These are phyloP conservation scores for Zoroaster sp. DNA, from an alignment of 53 echinoderm and acorn worm species.

Conservation along the genomic window DNA sequence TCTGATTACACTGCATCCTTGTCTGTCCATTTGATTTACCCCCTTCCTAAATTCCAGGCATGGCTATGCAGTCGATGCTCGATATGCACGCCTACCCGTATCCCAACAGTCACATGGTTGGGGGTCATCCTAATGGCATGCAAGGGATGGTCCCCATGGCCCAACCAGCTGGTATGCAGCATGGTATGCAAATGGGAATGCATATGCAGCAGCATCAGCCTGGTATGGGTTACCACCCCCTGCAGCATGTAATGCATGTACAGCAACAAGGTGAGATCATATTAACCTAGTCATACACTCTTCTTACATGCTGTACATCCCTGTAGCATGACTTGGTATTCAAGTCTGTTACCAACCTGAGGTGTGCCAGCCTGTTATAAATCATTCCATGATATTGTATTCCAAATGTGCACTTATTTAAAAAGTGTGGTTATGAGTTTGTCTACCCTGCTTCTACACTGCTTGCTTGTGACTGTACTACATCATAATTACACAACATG, in stretches of 20 bases:
- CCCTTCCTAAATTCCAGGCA: slow-evolving; percentile 23
- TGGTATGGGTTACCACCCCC: slow-evolving; percentile 41
- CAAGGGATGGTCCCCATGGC: slow-evolving; percentile 18
- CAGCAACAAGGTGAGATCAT: slow-evolving; percentile 45
- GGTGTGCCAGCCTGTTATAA: too few relatives aligned
- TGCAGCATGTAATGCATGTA: slow-evolving; percentile 49
- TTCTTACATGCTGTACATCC: neutral
- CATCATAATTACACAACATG: too few relatives aligned
- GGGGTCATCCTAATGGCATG: slow-evolving; percentile 55
- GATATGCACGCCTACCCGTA: slow-evolving; percentile 50
- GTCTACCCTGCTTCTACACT: too few relatives aligned
- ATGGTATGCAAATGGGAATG: slow-evolving; percentile 69
- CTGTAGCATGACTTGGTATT: neutral
- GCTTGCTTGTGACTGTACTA: too few relatives aligned
- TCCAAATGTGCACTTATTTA: too few relatives aligned
- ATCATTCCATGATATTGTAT: too few relatives aligned
- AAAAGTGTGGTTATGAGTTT: too few relatives aligned
- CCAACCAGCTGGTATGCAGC: slow-evolving; percentile 48
- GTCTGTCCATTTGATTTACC: neutral
- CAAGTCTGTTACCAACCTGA: too few relatives aligned
- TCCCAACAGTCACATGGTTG: slow-evolving; percentile 26
- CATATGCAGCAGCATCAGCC: neutral
- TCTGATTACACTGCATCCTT: slow-evolving; percentile 9
- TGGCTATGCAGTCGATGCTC: slow-evolving; percentile 52
- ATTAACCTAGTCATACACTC: neutral